A percentile compares a stretch with the other conserved stretches of the same genome.
phyloP scores from a whole-genome alignment of 2,888 invertebrate genomes.

The Hybos culiciformis region DNA sequence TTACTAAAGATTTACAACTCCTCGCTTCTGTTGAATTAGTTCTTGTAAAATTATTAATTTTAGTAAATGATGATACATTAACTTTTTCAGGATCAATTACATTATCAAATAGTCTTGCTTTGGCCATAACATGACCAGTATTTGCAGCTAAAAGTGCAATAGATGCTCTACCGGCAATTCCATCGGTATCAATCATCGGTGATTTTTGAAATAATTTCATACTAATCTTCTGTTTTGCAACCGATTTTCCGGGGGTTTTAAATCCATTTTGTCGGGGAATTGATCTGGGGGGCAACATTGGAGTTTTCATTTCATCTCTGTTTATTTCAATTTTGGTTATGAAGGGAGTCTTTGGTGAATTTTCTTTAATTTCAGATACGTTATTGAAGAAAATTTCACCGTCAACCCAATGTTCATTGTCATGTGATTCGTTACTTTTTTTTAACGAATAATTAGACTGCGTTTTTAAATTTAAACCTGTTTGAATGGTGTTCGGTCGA shows the following conservation, averaged over 20 bases:
- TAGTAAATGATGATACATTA: not conserved
- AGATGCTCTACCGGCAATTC: conserved; percentile 50
- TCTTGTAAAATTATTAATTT: not conserved
- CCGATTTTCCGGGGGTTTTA: conserved; percentile 10
- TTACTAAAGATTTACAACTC: conserved; percentile 9
- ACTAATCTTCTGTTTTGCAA: conserved; percentile 20
- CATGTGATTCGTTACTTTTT: conserved; percentile 4
- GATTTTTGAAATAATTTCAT: conserved; percentile 7
- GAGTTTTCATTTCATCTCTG: conserved; percentile 16
- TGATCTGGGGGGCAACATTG: conserved; percentile 22
- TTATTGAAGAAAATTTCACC: conserved; percentile 32
- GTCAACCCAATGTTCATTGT: conserved; percentile 31
- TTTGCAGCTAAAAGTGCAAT: conserved; percentile 57
- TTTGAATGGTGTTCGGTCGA: conserved; percentile 37
- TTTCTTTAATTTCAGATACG: not conserved
- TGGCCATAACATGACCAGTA: conserved; percentile 67
- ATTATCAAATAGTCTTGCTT: conserved; percentile 64
- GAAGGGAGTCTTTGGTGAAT: conserved; percentile 4
- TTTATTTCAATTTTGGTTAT: conserved; percentile 6
- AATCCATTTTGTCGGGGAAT: conserved; percentile 12
- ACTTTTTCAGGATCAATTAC: conserved; percentile 24
- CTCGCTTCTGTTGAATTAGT: conserved; percentile 8
- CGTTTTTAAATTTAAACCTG: conserved; percentile 25
- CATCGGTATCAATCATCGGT: conserved; percentile 16
- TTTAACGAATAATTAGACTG: conserved; percentile 7